These are phyloP conservation scores for Drymonia ruficornis DNA, from an alignment of 2,888 invertebrate genomes.

Conservation along the genomic window DNA sequence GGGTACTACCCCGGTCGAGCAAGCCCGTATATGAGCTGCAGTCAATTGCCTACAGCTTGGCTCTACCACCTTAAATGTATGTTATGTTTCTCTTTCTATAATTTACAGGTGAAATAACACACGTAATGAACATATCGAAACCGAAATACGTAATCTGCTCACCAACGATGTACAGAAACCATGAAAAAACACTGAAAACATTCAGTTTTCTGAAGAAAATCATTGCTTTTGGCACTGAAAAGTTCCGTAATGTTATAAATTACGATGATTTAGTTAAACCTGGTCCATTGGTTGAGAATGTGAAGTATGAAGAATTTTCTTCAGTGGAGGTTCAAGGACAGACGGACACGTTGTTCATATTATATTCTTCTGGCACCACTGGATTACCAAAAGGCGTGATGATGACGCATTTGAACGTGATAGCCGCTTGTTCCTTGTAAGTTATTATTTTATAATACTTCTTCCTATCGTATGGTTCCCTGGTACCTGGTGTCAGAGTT, in stretches of 20 bases:
- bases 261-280: slow-evolving; percentile 53
- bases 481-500: too few species aligned
- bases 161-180: slow-evolving; percentile 49
- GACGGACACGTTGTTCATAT: slow-evolving; percentile 53
- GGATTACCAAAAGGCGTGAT: slow-evolving; percentile 73
- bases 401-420: slow-evolving; percentile 60
- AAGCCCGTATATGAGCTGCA: too few species aligned
- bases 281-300: slow-evolving; percentile 37
- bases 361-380: slow-evolving; percentile 75
- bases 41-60: too few species aligned
- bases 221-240: slow-evolving; percentile 57
- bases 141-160: slow-evolving; percentile 64
- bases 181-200: slow-evolving; percentile 43
- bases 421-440: slow-evolving; percentile 50
- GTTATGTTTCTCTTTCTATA: too few species aligned
- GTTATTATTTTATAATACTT: slow-evolving; percentile 30
- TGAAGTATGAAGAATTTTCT: slow-evolving; percentile 53
- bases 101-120: slow-evolving; percentile 64
- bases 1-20: too few species aligned
- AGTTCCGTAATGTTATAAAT: slow-evolving; percentile 32
- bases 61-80: too few species aligned
- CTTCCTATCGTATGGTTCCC: too few species aligned
- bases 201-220: slow-evolving; percentile 48
- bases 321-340: slow-evolving; percentile 55
- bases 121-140: slow-evolving; percentile 60